Conservation (phyloP, 2,888 invertebrate species). For the Arge pagana region DNA sequence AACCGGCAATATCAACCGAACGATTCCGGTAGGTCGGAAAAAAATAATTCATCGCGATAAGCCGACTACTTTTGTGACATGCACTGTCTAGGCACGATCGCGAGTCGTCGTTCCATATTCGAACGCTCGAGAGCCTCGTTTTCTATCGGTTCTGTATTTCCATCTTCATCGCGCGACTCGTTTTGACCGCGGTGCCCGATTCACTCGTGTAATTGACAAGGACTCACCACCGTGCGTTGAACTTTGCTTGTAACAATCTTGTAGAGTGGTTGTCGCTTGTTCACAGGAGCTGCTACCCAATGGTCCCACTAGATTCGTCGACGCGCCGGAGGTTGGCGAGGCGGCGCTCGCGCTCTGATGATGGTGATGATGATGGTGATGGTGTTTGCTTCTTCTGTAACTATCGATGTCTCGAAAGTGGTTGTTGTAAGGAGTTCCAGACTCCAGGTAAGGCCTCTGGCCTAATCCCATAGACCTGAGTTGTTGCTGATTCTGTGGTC, state of each 20-base stretch:
- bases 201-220: constrained; percentile 1
- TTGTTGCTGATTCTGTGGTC: constrained; percentile 66
- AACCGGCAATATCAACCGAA: no score
- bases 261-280: constrained; percentile 46
- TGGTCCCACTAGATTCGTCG: constrained; percentile 31
- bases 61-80: no score
- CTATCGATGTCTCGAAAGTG: constrained; percentile 72
- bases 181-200: constrained; percentile 2
- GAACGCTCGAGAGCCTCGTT: no score
- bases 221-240: constrained; percentile 56
- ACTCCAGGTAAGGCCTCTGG: constrained; percentile 72
- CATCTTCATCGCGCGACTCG: neutral
- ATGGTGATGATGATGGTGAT: constrained; percentile 49
- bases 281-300: constrained; percentile 44
- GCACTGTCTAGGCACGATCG: no score
- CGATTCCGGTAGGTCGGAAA: no score
- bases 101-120: no score
- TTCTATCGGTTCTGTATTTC: neutral
- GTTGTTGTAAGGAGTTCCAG: constrained; percentile 64
- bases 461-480: constrained; percentile 75
- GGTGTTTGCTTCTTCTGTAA: constrained; percentile 68
- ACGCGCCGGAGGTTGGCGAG: constrained; percentile 11
- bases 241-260: constrained; percentile 56
- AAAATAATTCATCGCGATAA: no score
- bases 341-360: constrained; percentile 31